Conservation (phyloP, 2,113 vertebrate species). For the Sphyrna mokarran region DNA sequence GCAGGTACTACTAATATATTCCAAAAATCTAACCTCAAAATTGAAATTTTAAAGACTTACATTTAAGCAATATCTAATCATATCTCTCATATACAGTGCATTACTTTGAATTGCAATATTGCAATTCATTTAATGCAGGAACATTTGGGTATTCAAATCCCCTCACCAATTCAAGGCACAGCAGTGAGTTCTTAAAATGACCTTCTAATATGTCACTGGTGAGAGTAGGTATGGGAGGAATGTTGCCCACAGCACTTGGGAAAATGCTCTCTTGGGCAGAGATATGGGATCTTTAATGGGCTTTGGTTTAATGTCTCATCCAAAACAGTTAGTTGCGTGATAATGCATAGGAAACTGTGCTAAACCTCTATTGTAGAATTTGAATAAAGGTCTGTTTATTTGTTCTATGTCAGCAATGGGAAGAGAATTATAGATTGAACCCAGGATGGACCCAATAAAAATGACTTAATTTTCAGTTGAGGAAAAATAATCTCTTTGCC, state of each 20-base stretch:
- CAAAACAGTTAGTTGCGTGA: neutral
- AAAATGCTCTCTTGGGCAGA: neutral
- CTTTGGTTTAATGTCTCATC: neutral
- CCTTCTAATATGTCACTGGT: neutral
- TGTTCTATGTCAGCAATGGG: neutral
- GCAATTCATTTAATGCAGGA: no score
- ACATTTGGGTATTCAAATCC: neutral
- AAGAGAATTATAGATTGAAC: neutral
- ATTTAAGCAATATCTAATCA: neutral
- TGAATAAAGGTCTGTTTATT: neutral
- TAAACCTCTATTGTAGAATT: neutral
- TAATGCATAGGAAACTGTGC: neutral
- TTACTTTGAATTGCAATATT: neutral
- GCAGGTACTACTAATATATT: conserved; percentile 63
- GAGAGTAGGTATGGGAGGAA: neutral
- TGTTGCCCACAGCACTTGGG: neutral
- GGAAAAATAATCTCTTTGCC: no score
- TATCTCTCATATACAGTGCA: neutral
- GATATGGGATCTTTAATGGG: neutral
- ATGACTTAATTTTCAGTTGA: no score
- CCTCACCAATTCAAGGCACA: neutral
- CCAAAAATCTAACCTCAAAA: neutral
- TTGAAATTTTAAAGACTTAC: neutral
- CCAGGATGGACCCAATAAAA: neutral
- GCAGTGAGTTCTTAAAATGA: neutral